Evolutionary conservation across 2,797 vertebrate genomes (phyloP).

Genomic region (Cyprinodon diabolis): DNA sequence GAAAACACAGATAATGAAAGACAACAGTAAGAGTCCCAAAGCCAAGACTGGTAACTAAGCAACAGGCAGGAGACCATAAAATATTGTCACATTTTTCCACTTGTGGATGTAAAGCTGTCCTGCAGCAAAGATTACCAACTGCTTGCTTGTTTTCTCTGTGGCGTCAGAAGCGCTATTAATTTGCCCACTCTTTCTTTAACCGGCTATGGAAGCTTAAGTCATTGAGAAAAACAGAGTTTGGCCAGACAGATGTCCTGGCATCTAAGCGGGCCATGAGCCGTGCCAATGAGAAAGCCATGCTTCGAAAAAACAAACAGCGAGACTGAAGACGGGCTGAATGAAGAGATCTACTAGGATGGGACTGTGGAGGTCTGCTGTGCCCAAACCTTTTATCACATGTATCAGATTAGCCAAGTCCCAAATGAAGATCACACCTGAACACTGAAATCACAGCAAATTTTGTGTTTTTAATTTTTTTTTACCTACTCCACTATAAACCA

Average conservation of each 20-base stretch:
- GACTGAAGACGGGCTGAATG: neutral
- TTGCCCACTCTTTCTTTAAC: conserved; percentile 44
- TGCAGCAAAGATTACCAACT: conserved; percentile 47
- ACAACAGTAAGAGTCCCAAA: conserved; percentile 56
- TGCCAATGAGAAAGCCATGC: conserved; percentile 8
- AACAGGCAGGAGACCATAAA: conserved; percentile 79
- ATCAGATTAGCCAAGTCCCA: neutral
- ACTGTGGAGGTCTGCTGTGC: neutral
- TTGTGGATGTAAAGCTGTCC: conserved; percentile 7
- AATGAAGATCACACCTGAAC: too few relatives aligned
- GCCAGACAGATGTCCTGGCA: conserved; percentile 7
- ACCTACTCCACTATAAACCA: neutral
- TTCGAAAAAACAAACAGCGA: neutral
- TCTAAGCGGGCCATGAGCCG: conserved; percentile 5
- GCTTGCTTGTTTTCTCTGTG: conserved; percentile 38
- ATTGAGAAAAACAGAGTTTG: conserved; percentile 42
- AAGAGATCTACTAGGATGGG: neutral
- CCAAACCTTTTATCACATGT: neutral
- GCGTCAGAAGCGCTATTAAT: conserved; percentile 47
- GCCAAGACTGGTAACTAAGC: conserved; percentile 80
- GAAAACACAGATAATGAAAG: conserved; percentile 27
- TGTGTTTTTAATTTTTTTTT: too few relatives aligned
- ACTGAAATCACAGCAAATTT: too few relatives aligned
- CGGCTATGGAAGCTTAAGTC: conserved; percentile 41
- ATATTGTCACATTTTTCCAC: conserved; percentile 66